Evolutionary conservation across 2,113 vertebrate genomes (phyloP).

Genomic region (Egretta garzetta): DNA sequence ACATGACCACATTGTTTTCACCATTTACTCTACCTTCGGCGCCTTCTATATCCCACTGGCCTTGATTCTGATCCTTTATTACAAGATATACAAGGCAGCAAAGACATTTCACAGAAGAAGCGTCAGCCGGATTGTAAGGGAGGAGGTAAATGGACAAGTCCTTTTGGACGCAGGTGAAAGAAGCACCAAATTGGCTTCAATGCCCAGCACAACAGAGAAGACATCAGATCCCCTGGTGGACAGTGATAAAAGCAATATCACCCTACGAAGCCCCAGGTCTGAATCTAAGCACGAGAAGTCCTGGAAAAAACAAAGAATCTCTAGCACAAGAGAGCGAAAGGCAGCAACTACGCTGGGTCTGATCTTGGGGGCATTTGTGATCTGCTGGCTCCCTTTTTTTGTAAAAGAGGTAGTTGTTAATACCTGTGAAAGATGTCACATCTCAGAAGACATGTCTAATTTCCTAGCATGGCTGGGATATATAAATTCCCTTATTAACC

Average conservation of each 20-base stretch:
- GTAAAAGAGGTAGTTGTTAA: conserved; percentile 97
- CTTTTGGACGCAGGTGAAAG: conserved; percentile 84
- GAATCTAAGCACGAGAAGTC: conserved; percentile 83
- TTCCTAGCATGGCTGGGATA: conserved; percentile 98
- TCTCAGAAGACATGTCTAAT: conserved; percentile 89
- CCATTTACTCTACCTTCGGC: conserved; percentile 94
- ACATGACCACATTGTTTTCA: conserved; percentile 90
- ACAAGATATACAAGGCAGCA: conserved; percentile 97
- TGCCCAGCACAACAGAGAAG: conserved; percentile 83
- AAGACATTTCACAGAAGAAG: conserved; percentile 92
- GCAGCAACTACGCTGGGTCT: conserved; percentile 93
- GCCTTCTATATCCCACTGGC: conserved; percentile 95
- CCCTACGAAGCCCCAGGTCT: conserved; percentile 74
- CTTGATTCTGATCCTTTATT: conserved; percentile 97
- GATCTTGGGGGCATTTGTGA: conserved; percentile 95
- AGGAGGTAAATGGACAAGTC: conserved; percentile 88
- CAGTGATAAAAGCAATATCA: conserved; percentile 79
- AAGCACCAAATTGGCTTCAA: conserved; percentile 78
- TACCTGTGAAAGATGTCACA: conserved; percentile 86
- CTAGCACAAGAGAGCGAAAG: conserved; percentile 89
- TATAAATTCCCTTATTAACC: conserved; percentile 97
- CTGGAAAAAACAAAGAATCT: conserved; percentile 89
- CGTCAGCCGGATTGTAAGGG: conserved; percentile 83
- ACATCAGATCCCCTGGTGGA: conserved; percentile 90
- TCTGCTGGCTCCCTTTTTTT: conserved; percentile 98